Evolutionary conservation across 2,888 invertebrate genomes (phyloP).

Genomic region (Diogma glabrata): DNA sequence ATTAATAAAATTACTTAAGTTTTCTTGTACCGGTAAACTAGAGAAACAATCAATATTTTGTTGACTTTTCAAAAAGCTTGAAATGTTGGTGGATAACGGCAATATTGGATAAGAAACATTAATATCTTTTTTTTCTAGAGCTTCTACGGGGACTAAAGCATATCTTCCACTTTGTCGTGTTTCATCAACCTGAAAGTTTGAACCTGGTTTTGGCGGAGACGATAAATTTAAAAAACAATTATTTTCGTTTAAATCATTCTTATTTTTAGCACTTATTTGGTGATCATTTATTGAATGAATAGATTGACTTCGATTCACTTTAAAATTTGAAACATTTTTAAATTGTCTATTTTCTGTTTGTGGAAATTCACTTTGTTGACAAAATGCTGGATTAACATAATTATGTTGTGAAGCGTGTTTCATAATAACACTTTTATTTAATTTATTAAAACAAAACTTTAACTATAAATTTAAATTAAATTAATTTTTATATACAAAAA

Average conservation of each 20-base stretch:
- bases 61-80: constrained; percentile 32
- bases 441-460: too few relatives aligned
- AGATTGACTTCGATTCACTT: constrained; percentile 38
- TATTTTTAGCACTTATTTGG: constrained; percentile 7
- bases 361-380: constrained; percentile 58
- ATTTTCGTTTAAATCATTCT: constrained; percentile 15
- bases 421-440: too few relatives aligned
- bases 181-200: too few relatives aligned
- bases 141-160: constrained; percentile 43
- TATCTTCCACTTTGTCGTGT: constrained; percentile 36
- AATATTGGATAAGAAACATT: constrained; percentile 32
- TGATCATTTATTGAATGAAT: constrained; percentile 28
- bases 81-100: too few relatives aligned
- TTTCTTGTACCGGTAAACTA: constrained; percentile 31
- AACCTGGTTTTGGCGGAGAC: constrained; percentile 23
- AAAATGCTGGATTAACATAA: constrained; percentile 71
- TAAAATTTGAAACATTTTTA: constrained; percentile 35
- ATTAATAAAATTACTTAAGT: too few relatives aligned
- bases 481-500: too few relatives aligned
- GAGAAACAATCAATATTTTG: constrained; percentile 32
- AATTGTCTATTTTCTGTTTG: constrained; percentile 25
- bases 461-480: too few relatives aligned
- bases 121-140: constrained; percentile 24
- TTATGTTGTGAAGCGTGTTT: constrained; percentile 32
- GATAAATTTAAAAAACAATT: constrained; percentile 2